Base-by-base conservation (phyloP, 2,888 invertebrate species). In the Anaspis maculata region DNA sequence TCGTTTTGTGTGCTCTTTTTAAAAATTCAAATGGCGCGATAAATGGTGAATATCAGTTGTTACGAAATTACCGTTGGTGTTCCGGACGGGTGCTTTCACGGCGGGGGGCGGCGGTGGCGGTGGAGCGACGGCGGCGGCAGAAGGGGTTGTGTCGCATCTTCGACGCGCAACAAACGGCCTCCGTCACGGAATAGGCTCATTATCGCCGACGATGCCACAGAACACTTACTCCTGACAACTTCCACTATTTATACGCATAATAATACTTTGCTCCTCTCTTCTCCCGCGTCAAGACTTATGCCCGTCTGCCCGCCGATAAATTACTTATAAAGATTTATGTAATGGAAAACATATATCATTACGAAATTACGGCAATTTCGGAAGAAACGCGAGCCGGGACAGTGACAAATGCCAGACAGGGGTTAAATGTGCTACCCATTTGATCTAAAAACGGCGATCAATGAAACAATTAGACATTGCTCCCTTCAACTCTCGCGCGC, bases 211-310 rank as follows among this genome's bases (percentile, higher is more conserved):
- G 52, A 52, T 55, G 39, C 52, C 49, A 46, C 53, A 67, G 64
- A 70, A 69, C 73, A 71, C 72, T 74, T 73, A 73, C 69, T 71
- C 70, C 64, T 72, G 73, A 73, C 73, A 71, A 72, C 72, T 66
- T 24, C 62, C 70, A 73, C 73, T 73, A 74, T 74, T 74, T 74
- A 74, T 74, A 72, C 73, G 72, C 73, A 74, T 74, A 74, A 74
- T 74, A 74, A 74, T 73, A 73, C 56, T 53, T 51, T 50, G 49
- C 49, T 43, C 42, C 43, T 45, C 49, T 49, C 51, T 52, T 49
- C 49, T 42, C 42, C 44, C 47, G 49, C 50, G 51, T 53, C 48
- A 42, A 42, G 39, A 39, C 34, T 43, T 32, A 52, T 52, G 52
- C 52, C 52, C 52, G 54, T 56, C 57, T 56, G 43, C 51, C 45